Percentiles rank a stretch among this genome's conserved stretches.
Conservation (phyloP, 2,797 vertebrate species). For the Sebastes dallii region DNA sequence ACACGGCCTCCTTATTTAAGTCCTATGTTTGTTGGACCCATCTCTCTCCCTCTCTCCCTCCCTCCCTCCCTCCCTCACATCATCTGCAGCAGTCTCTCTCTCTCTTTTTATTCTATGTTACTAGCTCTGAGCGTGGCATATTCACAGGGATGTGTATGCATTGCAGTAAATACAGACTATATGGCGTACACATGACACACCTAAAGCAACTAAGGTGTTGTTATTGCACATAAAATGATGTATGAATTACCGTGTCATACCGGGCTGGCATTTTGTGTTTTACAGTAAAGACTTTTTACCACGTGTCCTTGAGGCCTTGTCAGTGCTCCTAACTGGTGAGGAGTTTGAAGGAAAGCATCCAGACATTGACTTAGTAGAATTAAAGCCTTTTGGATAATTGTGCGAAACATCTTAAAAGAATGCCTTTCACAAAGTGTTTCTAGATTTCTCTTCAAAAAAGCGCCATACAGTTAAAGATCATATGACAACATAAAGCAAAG, state of each 20-base stretch:
- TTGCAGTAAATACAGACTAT: too few species aligned
- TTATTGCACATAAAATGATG: too few species aligned
- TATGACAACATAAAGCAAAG: background rate
- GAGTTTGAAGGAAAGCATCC: background rate
- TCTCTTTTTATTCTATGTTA: too few species aligned
- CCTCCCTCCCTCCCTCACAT: too few species aligned
- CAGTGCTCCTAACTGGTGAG: background rate
- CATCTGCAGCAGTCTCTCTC: too few species aligned
- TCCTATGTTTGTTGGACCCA: too few species aligned
- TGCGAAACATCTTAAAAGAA: background rate
- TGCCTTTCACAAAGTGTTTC: background rate
- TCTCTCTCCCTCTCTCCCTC: too few species aligned
- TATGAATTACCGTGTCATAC: too few species aligned
- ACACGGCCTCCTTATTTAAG: background rate
- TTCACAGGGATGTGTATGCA: too few species aligned
- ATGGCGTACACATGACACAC: too few species aligned
- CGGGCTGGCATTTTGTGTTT: background rate
- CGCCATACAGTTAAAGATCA: background rate
- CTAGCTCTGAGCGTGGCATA: too few species aligned
- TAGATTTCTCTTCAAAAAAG: background rate
- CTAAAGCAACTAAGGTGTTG: too few species aligned
- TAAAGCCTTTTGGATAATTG: background rate
- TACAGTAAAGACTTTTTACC: background rate
- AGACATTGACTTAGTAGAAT: background rate
- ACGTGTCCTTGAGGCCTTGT: background rate